Percentiles rank a stretch among this genome's conserved stretches.
Evolutionary conservation across 2,888 invertebrate genomes (phyloP).

Genomic region (Lasius platythorax): DNA sequence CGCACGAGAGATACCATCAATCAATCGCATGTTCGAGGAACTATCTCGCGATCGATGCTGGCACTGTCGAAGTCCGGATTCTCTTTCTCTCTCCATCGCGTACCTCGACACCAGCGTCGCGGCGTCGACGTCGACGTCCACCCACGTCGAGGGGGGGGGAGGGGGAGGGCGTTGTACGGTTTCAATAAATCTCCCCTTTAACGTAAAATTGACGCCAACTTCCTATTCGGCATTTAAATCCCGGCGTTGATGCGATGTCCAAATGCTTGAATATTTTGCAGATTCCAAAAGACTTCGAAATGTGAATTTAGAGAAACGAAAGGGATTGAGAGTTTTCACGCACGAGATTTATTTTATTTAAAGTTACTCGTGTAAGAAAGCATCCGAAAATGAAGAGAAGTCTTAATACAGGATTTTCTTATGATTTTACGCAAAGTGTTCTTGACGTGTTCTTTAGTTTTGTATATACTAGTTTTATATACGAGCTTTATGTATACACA

Average conservation of each 20-base stretch:
- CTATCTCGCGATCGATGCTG: slow-evolving; percentile 65
- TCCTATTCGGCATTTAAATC: neutral
- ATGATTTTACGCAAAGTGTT: neutral
- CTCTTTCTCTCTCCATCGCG: slow-evolving; percentile 25
- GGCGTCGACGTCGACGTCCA: slow-evolving; percentile 42
- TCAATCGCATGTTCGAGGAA: slow-evolving; percentile 65
- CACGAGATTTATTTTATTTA: slow-evolving; percentile 31
- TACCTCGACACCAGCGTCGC: slow-evolving; percentile 55
- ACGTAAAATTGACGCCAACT: slow-evolving; percentile 34
- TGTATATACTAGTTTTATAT: too few relatives aligned
- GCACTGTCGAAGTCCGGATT: slow-evolving; percentile 37
- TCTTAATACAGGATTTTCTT: neutral
- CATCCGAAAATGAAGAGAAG: neutral
- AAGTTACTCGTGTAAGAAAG: neutral
- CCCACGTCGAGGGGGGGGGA: neutral
- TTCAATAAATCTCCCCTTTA: slow-evolving; percentile 16
- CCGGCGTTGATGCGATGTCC: neutral
- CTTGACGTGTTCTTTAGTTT: neutral
- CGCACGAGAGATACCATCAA: slow-evolving; percentile 58
- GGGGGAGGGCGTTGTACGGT: slow-evolving; percentile 27
- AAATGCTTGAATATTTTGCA: neutral
- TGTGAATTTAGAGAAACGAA: neutral
- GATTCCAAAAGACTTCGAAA: neutral
- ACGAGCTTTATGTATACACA: neutral
- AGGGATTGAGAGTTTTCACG: neutral